Percentiles rank a stretch among this genome's conserved stretches.
Evolutionary conservation across 2,888 invertebrate species (phyloP).

Genomic region (Callosobruchus maculatus): DNA sequence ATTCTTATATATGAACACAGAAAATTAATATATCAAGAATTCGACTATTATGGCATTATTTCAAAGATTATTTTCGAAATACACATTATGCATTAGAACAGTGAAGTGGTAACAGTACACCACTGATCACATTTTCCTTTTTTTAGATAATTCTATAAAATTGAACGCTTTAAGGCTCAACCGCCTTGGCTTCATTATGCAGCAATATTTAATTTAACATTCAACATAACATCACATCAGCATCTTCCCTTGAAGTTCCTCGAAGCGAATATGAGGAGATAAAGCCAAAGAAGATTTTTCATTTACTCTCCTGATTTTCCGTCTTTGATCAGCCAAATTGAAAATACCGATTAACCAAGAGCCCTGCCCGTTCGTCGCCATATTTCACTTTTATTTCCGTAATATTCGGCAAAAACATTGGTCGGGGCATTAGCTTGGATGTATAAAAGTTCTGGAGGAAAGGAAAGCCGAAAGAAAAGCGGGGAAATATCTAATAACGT

Average conservation of each 20-base stretch:
- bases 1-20: no score
- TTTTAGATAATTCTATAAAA: not conserved
- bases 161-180: not conserved
- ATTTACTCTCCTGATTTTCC: not conserved
- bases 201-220: not conserved
- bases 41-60: no score
- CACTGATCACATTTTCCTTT: not conserved
- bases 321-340: not conserved
- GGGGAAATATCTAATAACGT: conserved; percentile 37
- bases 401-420: conserved; percentile 21
- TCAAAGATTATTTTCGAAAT: no score
- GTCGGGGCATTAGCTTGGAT: conserved; percentile 18
- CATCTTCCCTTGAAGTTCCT: not conserved
- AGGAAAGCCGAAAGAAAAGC: conserved; percentile 18
- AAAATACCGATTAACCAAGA: not conserved
- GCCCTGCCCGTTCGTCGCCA: conserved; percentile 14
- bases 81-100: no score
- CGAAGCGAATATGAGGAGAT: not conserved
- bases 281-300: not conserved
- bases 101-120: no score
- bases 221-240: not conserved
- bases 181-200: not conserved
- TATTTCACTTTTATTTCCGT: conserved; percentile 23
- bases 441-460: conserved; percentile 19
- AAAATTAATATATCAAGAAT: no score